phyloP scores from a whole-genome alignment of 1,140 invertebrate species.

The Argopecten irradians region DNA sequence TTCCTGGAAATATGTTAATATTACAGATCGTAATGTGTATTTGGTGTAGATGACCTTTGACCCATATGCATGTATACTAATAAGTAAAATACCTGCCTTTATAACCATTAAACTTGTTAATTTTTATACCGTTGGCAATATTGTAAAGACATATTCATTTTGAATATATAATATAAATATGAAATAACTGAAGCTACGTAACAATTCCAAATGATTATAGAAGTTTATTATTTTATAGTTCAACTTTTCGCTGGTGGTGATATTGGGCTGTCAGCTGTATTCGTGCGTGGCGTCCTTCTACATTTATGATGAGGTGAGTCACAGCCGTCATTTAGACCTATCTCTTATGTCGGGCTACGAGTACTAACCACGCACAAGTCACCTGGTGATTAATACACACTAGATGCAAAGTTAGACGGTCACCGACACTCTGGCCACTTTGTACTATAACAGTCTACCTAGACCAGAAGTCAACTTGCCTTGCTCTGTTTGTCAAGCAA shows the following conservation, averaged over 20 bases:
- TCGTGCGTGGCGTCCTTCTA: conserved; percentile 18
- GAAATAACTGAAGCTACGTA: too few species aligned
- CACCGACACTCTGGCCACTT: not conserved
- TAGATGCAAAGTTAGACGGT: not conserved
- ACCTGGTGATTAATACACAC: not conserved
- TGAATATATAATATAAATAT: too few species aligned
- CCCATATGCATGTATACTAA: too few species aligned
- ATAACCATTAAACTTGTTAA: too few species aligned
- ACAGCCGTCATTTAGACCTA: not conserved
- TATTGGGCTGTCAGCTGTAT: conserved; percentile 11
- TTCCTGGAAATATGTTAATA: not conserved
- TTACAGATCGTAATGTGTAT: not conserved
- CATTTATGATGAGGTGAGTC: conserved; percentile 32
- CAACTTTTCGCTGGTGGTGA: not conserved
- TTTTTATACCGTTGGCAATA: too few species aligned
- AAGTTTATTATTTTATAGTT: not conserved
- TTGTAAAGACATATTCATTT: too few species aligned
- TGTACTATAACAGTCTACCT: too few species aligned
- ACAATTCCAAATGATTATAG: too few species aligned
- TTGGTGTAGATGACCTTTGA: not conserved
- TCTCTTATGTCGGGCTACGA: not conserved
- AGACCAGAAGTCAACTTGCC: too few species aligned
- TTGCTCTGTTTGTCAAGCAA: too few species aligned
- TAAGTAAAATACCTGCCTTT: too few species aligned
- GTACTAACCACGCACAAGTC: not conserved